Conservation (phyloP, 2,797 vertebrate species). For the Anabas testudineus region DNA sequence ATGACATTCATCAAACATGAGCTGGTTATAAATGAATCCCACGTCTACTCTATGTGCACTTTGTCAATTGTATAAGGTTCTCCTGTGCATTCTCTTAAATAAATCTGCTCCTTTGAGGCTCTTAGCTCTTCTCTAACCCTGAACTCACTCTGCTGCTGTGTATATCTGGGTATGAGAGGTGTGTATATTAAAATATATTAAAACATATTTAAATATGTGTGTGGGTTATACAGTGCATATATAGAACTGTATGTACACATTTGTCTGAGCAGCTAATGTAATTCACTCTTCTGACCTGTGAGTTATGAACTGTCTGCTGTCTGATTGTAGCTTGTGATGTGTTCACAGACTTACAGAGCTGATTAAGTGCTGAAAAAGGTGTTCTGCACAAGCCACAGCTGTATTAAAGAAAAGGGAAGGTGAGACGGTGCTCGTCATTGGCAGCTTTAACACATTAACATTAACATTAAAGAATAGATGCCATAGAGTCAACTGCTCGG, state of each 20-base stretch:
- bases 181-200: no score
- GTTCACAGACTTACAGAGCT: constrained; percentile 57
- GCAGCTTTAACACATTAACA: constrained; percentile 51
- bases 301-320: constrained; percentile 44
- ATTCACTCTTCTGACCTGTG: constrained; percentile 44
- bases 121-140: not conserved
- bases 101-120: not conserved
- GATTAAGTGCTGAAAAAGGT: constrained; percentile 63
- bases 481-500: constrained; percentile 27
- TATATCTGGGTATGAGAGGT: not conserved
- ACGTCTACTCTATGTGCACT: constrained; percentile 1
- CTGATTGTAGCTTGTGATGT: constrained; percentile 58
- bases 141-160: constrained; percentile 5
- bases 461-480: constrained; percentile 25
- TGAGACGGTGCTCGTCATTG: constrained; percentile 63
- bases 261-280: constrained; percentile 29
- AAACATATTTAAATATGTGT: not conserved
- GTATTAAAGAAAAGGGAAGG: constrained; percentile 69
- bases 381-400: constrained; percentile 51
- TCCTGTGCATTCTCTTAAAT: constrained; percentile 31
- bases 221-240: not conserved
- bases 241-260: constrained; percentile 8
- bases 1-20: constrained; percentile 53
- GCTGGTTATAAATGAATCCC: constrained; percentile 32
- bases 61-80: constrained; percentile 21